Percentiles rank a stretch among this genome's conserved stretches.
Conservation (phyloP, 2,797 vertebrate species). For the Hylomyscus alleni region DNA sequence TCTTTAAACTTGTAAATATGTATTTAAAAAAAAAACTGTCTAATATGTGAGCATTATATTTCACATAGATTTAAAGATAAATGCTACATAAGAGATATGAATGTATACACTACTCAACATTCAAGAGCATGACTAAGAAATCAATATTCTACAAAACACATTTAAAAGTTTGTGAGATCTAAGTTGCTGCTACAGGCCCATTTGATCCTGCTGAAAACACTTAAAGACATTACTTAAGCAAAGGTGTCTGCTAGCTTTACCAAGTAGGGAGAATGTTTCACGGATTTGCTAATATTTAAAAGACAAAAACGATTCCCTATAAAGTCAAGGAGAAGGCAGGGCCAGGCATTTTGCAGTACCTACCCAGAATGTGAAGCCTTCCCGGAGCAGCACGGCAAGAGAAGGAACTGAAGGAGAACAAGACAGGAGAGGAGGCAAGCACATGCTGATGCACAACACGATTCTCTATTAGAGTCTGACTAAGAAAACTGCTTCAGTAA, state of each 20-base stretch:
- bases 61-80: constrained; percentile 43
- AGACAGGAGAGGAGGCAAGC: background rate
- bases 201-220: constrained; percentile 40
- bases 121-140: constrained; percentile 19
- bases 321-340: background rate
- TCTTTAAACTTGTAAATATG: background rate
- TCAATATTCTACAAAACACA: constrained; percentile 34
- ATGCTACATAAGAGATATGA: background rate
- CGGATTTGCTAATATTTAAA: constrained; percentile 3
- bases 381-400: background rate
- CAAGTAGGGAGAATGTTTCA: constrained; percentile 32
- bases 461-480: background rate
- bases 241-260: background rate
- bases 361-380: background rate
- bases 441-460: background rate
- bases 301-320: background rate
- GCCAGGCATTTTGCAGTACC: background rate
- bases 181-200: background rate
- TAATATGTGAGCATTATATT: background rate
- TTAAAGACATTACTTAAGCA: background rate
- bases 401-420: background rate
- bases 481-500: background rate
- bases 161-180: constrained; percentile 49
- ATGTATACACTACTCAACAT: constrained; percentile 11
- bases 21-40: background rate